These are phyloP conservation scores for Drosophila mayri DNA, from an alignment of 1,140 invertebrate genomes.

Conservation along the genomic window DNA sequence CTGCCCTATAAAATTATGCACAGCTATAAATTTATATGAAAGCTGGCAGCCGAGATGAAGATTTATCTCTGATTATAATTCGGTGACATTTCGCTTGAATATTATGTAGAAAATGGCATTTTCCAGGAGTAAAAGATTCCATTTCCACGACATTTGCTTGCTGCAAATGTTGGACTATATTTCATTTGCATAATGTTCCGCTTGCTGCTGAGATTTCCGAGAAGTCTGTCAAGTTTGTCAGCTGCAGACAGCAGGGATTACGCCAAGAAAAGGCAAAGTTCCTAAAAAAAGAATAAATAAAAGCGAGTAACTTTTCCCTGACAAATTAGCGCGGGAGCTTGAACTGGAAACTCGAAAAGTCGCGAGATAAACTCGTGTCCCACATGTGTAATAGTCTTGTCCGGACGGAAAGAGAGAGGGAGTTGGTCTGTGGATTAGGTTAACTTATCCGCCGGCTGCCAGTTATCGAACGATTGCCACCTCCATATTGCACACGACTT, in stretches of 20 bases:
- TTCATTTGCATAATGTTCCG: slow-evolving; percentile 67
- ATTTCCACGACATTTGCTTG: slow-evolving; percentile 50
- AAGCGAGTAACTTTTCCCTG: slow-evolving; percentile 23
- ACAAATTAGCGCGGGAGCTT: slow-evolving; percentile 33
- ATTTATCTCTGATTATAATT: slow-evolving; percentile 26
- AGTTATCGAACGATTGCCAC: slow-evolving; percentile 49
- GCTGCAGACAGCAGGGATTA: slow-evolving; percentile 43
- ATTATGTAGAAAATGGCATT: slow-evolving; percentile 53
- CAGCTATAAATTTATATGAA: background rate
- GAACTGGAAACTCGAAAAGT: slow-evolving; percentile 18
- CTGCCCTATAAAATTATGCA: background rate
- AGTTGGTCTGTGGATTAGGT: slow-evolving; percentile 38
- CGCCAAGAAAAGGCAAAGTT: slow-evolving; percentile 2
- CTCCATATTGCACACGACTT: slow-evolving; percentile 38
- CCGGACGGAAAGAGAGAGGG: background rate
- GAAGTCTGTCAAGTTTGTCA: slow-evolving; percentile 38
- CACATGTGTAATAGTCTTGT: slow-evolving; percentile 55
- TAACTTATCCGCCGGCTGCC: slow-evolving; percentile 30
- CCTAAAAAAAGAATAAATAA: background rate
- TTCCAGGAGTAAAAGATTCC: slow-evolving; percentile 27
- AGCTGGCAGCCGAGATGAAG: slow-evolving; percentile 20
- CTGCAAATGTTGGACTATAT: slow-evolving; percentile 55
- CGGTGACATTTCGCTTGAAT: slow-evolving; percentile 34
- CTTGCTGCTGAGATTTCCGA: slow-evolving; percentile 42
- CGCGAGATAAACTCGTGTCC: slow-evolving; percentile 43